Base-by-base conservation (phyloP, 2,888 invertebrate genomes). In the Macrophya annulata region DNA sequence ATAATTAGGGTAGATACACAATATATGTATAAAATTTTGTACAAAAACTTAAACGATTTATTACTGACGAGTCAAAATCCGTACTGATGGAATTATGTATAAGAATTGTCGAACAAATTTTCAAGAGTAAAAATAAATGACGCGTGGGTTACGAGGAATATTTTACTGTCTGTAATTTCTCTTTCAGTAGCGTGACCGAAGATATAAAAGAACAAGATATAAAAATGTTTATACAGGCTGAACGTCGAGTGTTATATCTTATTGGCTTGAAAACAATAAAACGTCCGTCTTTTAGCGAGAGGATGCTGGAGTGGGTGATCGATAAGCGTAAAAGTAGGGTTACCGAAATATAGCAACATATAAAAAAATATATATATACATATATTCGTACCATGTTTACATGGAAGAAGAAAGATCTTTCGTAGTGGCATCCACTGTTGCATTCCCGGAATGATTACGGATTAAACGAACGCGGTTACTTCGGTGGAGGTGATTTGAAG, bases 211-310 rank as follows among this genome's bases (percentile, higher is more conserved):
- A 83, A 83, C 48, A 83, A 81, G 83, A 55, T 40, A 71, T 83
- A 83, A 83, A 83, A 83, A 83, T 83, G 51, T 83, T 83, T 83
- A 83, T 83, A 81, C 81, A 83, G 83, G 62, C 51, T 83, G 65
- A 62, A 59, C 82, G 82, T 82, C 65, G 83, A 83, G 81, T 81
- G 81, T 81, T 81, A 81, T 62, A 81, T 81, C 81, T 81, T 81
- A 81, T 81, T 81, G 81, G 81, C 40, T 51, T 59, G 81, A 81
- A 62, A 62, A 51, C 62, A 62, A 81, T 81, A 81, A 81, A 81
- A 81, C 59, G n/a, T 21, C 51, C 81, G 81, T 81, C 81, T 81
- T 31, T 81, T 62, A 62, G 62, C 40, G 43, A 40, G 37, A 43
- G 81, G 81, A 81, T 81, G 62, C 62, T 81, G 62, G 62, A 62